phyloP scores from a whole-genome alignment of 2,888 invertebrate species.

The Ormia ochracea region DNA sequence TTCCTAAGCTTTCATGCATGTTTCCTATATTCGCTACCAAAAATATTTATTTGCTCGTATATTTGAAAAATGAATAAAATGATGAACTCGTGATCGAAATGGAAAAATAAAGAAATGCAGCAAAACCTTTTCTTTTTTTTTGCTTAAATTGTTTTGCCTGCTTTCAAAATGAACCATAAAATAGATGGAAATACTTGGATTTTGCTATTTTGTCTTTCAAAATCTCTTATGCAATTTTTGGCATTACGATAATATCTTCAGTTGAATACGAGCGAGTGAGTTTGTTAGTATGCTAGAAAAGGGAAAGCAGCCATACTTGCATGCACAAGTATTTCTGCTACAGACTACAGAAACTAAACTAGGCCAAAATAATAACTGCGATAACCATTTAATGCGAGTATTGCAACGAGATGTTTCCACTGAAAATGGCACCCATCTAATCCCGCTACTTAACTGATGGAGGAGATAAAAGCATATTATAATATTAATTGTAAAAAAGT shows the following conservation, averaged over 20 bases:
- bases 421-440: slow-evolving; percentile 1
- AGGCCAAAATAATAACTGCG: slow-evolving; percentile 8
- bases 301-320: slow-evolving; percentile 12
- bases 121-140: slow-evolving; percentile 5
- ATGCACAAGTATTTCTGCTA: neutral
- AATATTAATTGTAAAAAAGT: neutral
- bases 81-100: slow-evolving; percentile 48
- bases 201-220: slow-evolving; percentile 9
- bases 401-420: neutral
- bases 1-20: neutral
- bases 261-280: neutral
- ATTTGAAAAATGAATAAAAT: neutral
- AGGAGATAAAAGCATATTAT: slow-evolving; percentile 9
- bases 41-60: neutral
- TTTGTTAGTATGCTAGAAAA: neutral
- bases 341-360: neutral
- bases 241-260: slow-evolving; percentile 11
- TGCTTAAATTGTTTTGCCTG: neutral
- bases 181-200: neutral
- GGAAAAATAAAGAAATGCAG: neutral
- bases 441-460: neutral
- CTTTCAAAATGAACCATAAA: no score
- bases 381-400: neutral
- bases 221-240: slow-evolving; percentile 42
- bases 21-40: neutral